Evolutionary conservation across 2,113 vertebrate genomes (phyloP), one percentile per base, ranked within the genome.

Genomic region (Gymnogyps californianus): DNA sequence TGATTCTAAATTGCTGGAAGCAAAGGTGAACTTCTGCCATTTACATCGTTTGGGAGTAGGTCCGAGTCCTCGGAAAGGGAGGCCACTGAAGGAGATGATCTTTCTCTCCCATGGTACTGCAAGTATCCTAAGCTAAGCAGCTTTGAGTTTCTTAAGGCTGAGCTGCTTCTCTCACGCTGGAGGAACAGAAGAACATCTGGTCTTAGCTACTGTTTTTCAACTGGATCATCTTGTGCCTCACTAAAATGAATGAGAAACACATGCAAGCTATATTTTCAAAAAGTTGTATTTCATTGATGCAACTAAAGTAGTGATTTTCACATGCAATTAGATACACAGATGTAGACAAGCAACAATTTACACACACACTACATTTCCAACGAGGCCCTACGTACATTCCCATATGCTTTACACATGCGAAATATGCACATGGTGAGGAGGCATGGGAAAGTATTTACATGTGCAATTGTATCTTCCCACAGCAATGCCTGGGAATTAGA

Each of bases 131-230:
- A 90, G 78, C 83, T 58, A 10, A 91, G 77, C 58, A 62, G 69
- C 87, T 92, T 65, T 29, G 69, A 40, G 71, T 96, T 94, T 87
- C 79, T 96, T 66, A 51, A 93, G 75, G 61, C 91, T 92, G 94
- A 93, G 72, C 78, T 82, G 86, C 96, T 91, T 95, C 95, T 94
- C 97, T 97, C 87, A 85, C 97, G 94, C 96, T 98, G 89, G 58
- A 51, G 93, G 79, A 94, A 20, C 90, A 96, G 95, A 94, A 91
- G 89, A 96, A 97, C 97, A 97, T 98, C 96, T 98, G 97, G 97
- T 95, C 88, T 94, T 96, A 96, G 97, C 98, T 98, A 97, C 97
- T 96, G 96, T 97, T 98, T 97, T 97, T 97, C 97, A 87, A 97
- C 94, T 90, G 93, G 94, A 95, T 98, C 97, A 96, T 97, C 97